Evolutionary conservation across 2,888 invertebrate species (phyloP).

Genomic region (Drosophila borealis): DNA sequence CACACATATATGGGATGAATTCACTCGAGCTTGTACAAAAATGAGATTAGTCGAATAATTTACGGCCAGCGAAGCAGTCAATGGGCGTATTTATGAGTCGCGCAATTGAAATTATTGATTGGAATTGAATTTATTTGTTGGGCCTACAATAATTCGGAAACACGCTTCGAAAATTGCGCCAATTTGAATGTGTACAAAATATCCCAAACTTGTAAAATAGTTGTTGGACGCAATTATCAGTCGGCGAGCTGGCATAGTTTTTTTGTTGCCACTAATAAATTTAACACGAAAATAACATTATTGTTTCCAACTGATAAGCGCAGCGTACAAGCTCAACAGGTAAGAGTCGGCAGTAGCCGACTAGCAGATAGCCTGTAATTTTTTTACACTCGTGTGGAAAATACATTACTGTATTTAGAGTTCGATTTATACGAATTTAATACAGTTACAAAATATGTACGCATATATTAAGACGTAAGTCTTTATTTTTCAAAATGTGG

Average conservation of each 20-base stretch:
- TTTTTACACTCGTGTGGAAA: neutral
- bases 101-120: constrained; percentile 20
- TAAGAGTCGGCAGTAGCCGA: neutral
- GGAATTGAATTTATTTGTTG: constrained; percentile 10
- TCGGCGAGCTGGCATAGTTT: constrained; percentile 12
- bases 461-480: no score
- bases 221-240: constrained; percentile 53
- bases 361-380: neutral
- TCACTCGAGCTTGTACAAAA: neutral
- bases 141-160: neutral
- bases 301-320: constrained; percentile 56
- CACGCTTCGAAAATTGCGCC: neutral
- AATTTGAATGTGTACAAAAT: constrained; percentile 31
- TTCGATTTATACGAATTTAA: neutral
- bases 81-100: constrained; percentile 20
- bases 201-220: constrained; percentile 2
- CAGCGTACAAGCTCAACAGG: constrained; percentile 13
- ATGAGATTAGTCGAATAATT: constrained; percentile 34
- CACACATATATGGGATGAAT: no score
- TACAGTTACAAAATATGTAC: no score
- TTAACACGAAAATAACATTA: constrained; percentile 74
- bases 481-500: no score
- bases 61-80: constrained; percentile 27
- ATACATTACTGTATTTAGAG: no score
- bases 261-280: constrained; percentile 44